Evolutionary conservation across 2,888 invertebrate species (phyloP), one percentile per base, ranked within the genome.

Genomic region (Colletes collaris): DNA sequence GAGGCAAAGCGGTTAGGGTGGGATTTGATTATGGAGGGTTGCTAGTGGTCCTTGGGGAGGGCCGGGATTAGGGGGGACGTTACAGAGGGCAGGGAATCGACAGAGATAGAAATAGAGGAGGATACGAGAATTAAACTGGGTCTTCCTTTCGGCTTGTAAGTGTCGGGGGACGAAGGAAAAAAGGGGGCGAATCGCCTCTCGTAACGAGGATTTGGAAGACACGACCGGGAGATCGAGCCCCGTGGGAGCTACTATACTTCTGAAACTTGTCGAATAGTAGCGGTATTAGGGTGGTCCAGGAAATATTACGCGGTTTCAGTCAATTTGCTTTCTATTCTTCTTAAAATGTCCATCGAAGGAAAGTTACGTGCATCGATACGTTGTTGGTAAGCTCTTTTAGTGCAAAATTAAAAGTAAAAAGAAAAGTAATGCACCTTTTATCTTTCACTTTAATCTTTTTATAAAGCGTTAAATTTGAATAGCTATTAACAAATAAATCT

Each of bases 21-120:
- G 92, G 92, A 92, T 92, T 92, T 92, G 92, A 92, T 92, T 92
- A 92, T 89, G 88, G 92, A 90, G 90, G 90, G 91, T 89, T 89
- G 88, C 87, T 83, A 84, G 86, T 84, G 79, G 85, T 79, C 86
- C 83, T 64, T 55, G 75, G 82, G 79, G 80, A 82, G 76, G 75
- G 67, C 65, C 56, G 76, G 79, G 77, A 79, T 64, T 82, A 82
- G 81, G 75, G 75, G 69, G 76, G 49, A 55, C 56, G 70, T 44
- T 56, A 58, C 49, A 44, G 16, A 16, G 74, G 59, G 62, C 56
- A 65, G 64, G 74, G 64, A 55, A 60, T 70, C 37, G 67, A 46
- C 50, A 74, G 64, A 73, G 75, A 79, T 76, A 77, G 65, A 76
- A 77, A 81, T 75, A 78, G 81, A 62, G 68, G 60, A 64, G 81